Conservation (phyloP, 2,888 invertebrate genomes). For the Phalera bucephala region DNA sequence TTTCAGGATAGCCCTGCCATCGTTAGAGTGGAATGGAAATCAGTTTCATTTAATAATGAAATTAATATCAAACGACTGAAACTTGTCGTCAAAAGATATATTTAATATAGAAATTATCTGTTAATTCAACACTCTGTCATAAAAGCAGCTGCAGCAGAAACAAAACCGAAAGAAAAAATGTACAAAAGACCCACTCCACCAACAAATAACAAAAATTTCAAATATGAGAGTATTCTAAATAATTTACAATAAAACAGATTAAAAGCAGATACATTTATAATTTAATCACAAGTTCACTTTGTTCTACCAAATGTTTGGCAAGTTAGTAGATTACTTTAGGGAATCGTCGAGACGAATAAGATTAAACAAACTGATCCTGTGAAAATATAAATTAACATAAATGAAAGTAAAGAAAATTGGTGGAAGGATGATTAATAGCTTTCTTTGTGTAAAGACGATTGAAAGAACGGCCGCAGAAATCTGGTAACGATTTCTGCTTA, state of each 20-base stretch:
- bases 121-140: no score
- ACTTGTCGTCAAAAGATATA: no score
- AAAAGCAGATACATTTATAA: conserved; percentile 32
- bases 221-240: no score
- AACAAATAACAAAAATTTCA: no score
- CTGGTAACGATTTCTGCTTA: conserved; percentile 9
- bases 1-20: no score
- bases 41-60: no score
- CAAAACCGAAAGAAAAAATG: no score
- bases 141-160: no score
- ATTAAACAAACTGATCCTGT: conserved; percentile 40
- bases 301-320: conserved; percentile 46
- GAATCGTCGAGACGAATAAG: conserved; percentile 48
- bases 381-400: conserved; percentile 38
- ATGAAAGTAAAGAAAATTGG: conserved; percentile 21
- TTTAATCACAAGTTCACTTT: conserved; percentile 41
- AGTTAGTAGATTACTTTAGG: conserved; percentile 52
- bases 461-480: conserved; percentile 6
- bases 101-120: no score
- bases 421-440: conserved; percentile 28
- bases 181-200: no score
- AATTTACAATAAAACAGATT: conserved; percentile 34
- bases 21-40: no score
- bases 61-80: no score
- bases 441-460: conserved; percentile 21